Evolutionary conservation across 1,140 invertebrate species (phyloP), one percentile per base, ranked within the genome.

Genomic region (Drosophila persimilis): DNA sequence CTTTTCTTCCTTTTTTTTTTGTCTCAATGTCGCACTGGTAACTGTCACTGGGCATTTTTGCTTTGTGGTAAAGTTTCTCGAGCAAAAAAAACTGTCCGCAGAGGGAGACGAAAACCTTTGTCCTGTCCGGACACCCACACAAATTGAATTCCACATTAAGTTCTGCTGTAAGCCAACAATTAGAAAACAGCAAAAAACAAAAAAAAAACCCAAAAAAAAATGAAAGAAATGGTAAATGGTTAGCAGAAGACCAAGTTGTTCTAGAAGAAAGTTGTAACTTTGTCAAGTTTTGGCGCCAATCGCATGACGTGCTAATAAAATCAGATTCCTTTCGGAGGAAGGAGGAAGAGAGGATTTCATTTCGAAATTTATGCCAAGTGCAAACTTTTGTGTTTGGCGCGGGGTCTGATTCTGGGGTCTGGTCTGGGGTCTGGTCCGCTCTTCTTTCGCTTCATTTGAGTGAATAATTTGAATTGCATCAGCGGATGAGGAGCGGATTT

Each of bases 391-490:
- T 86, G 81, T 88, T 88, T 88, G 81, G 64, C 55, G 54, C 20
- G 55, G 26, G 47, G 39, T 48, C 47, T 50, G 13, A 5, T 26
- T 50, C 20, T 20, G 20, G 20, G 31, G 31, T 13, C 35, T 39
- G 46, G 24, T 50, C 20, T 20, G 20, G 20, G 31, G 31, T 13
- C 35, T 39, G 46, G 24, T 17, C 24, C 5, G 24, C 24, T 26
- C 24, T 26, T 26, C 73, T 75, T 65, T 44, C 64, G 73, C 83
- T 88, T 86, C 78, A 86, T 86, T 86, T 86, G 78, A 86, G 74
- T 86, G 83, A 88, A 83, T 88, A 86, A 86, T 88, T 88, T 86
- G 83, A 88, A 88, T 86, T 86, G 83, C 83, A 86, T 70, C 74
- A 74, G 71, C 53, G 11, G 35, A 50, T 47, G 52, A 61, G 46